Evolutionary conservation across 2,797 vertebrate genomes (phyloP).

Genomic region (Toxotes lorentzi): DNA sequence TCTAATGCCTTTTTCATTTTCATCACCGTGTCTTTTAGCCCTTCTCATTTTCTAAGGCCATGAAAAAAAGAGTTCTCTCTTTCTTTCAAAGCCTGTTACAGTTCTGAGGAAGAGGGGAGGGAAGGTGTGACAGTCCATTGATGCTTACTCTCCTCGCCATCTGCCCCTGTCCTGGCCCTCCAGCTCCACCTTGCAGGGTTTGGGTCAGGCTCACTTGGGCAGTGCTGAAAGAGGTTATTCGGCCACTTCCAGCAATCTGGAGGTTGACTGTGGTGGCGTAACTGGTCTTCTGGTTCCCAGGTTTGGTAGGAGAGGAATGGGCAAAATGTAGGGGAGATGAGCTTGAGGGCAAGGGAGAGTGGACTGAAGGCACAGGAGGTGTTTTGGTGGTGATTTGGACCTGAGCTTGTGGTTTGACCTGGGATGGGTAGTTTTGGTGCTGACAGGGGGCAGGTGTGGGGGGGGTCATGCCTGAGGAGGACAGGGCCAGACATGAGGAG

Average conservation of each 20-base stretch:
- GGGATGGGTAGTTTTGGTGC: constrained; percentile 36
- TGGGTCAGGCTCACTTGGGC: constrained; percentile 92
- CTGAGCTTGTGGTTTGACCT: constrained; percentile 31
- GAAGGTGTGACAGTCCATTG: constrained; percentile 81
- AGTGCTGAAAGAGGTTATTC: constrained; percentile 89
- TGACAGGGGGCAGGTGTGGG: constrained; percentile 29
- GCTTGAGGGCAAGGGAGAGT: constrained; percentile 5
- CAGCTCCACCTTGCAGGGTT: constrained; percentile 82
- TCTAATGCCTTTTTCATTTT: background rate
- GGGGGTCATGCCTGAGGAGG: constrained; percentile 39
- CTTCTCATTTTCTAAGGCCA: background rate
- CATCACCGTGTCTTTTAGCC: background rate
- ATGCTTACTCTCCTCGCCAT: constrained; percentile 81
- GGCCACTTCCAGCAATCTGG: constrained; percentile 90
- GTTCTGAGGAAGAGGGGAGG: constrained; percentile 67
- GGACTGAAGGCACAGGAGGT: constrained; percentile 2
- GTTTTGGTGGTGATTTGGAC: constrained; percentile 30
- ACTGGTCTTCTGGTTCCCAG: constrained; percentile 81
- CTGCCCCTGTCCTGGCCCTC: constrained; percentile 68
- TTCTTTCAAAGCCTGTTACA: constrained; percentile 71
- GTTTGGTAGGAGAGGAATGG: constrained; percentile 40
- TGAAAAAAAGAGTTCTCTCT: background rate
- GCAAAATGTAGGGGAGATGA: constrained; percentile 34
- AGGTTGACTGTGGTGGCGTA: constrained; percentile 94
- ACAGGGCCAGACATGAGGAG: constrained; percentile 35